phyloP scores from a whole-genome alignment of 2,888 invertebrate species.

The Phymatocera aterrima region DNA sequence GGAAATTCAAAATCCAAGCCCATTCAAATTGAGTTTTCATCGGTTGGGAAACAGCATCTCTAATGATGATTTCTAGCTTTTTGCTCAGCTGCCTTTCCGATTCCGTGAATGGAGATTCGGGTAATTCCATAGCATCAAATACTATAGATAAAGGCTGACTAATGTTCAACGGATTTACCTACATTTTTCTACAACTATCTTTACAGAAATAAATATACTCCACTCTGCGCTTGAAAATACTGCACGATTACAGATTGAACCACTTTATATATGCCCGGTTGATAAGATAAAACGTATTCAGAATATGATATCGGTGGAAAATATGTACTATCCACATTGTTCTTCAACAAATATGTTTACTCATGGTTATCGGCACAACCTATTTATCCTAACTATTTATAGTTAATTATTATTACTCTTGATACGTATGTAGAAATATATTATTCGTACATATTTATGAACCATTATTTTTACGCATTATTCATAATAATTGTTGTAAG shows the following conservation, averaged over 20 bases:
- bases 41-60: not conserved
- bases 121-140: conserved; percentile 17
- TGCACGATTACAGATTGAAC: not conserved
- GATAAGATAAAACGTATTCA: not conserved
- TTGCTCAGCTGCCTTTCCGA: not conserved
- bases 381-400: too few relatives aligned
- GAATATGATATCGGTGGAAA: too few relatives aligned
- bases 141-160: not conserved
- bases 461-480: too few relatives aligned
- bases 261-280: not conserved
- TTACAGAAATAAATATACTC: not conserved
- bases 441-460: too few relatives aligned
- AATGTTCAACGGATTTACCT: not conserved
- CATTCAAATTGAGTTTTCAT: not conserved
- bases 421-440: too few relatives aligned
- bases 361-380: too few relatives aligned
- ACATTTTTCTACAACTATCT: not conserved
- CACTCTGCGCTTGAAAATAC: not conserved
- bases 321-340: too few relatives aligned
- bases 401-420: too few relatives aligned
- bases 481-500: too few relatives aligned
- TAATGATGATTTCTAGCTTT: not conserved
- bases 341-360: too few relatives aligned
- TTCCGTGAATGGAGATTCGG: not conserved
- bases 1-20: not conserved